Evolutionary conservation across 2,888 invertebrate species (phyloP).

Genomic region (Cylindroiulus punctatus): DNA sequence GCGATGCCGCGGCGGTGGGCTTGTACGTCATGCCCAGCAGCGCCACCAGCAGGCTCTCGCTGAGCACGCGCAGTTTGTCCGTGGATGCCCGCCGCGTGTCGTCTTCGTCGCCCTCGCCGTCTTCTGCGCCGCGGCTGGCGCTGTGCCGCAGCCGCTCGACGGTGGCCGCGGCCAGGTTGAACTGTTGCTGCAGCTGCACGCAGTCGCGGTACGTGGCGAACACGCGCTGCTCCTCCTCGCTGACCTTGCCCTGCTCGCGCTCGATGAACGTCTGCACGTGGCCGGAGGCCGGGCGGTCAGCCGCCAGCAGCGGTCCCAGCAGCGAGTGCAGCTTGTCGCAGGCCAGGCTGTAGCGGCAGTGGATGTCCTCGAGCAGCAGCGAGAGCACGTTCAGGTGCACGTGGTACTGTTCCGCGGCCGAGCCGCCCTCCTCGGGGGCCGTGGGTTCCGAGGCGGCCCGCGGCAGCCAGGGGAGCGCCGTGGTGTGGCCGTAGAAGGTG

Average conservation of each 20-base stretch:
- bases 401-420: constrained; percentile 65
- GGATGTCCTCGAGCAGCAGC: constrained; percentile 80
- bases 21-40: constrained; percentile 68
- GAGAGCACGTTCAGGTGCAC: constrained; percentile 72
- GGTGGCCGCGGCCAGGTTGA: constrained; percentile 83
- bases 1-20: not conserved
- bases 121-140: constrained; percentile 61
- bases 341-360: constrained; percentile 83
- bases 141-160: constrained; percentile 77
- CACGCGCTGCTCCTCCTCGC: constrained; percentile 69
- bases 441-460: constrained; percentile 53
- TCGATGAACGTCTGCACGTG: constrained; percentile 75
- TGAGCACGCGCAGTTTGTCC: constrained; percentile 84
- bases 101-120: constrained; percentile 62
- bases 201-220: constrained; percentile 77
- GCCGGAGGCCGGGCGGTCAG: constrained; percentile 66
- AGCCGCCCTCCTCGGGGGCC: constrained; percentile 55
- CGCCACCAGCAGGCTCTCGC: constrained; percentile 84
- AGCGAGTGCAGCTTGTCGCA: constrained; percentile 84
- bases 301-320: constrained; percentile 78
- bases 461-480: constrained; percentile 75
- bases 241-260: constrained; percentile 70
- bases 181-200: constrained; percentile 85
- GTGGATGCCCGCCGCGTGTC: constrained; percentile 69
- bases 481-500: constrained; percentile 91